Evolutionary conservation across 1,140 invertebrate genomes (phyloP).

Genomic region (Euura saliciscinereae): DNA sequence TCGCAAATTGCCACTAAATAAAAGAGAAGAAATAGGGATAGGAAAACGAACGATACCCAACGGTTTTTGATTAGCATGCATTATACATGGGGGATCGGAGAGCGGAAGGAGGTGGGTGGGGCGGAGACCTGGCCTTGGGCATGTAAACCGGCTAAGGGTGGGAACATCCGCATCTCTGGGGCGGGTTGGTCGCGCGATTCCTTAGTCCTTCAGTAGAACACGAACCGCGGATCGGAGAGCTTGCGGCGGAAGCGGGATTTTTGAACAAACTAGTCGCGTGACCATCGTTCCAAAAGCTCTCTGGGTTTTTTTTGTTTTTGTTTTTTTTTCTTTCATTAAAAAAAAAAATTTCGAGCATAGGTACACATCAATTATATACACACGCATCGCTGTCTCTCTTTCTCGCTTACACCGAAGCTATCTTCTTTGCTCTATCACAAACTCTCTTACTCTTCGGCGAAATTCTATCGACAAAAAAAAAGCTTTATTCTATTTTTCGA

Average conservation of each 20-base stretch:
- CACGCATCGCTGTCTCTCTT: too few relatives aligned
- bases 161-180: constrained; percentile 7
- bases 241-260: not conserved
- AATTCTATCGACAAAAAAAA: too few relatives aligned
- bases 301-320: too few relatives aligned
- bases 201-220: constrained; percentile 1
- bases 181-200: not conserved
- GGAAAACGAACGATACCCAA: not conserved
- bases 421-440: too few relatives aligned
- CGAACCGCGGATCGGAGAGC: not conserved
- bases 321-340: too few relatives aligned
- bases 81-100: not conserved
- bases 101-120: not conserved
- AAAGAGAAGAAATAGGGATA: not conserved
- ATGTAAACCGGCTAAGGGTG: not conserved
- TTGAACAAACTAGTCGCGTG: too few relatives aligned
- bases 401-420: too few relatives aligned
- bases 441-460: too few relatives aligned
- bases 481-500: too few relatives aligned
- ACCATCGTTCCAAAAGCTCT: too few relatives aligned
- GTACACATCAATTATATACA: too few relatives aligned
- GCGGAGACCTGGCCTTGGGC: not conserved
- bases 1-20: not conserved
- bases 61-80: constrained; percentile 18
- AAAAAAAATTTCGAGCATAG: too few relatives aligned